phyloP scores from a whole-genome alignment of 2,797 vertebrate genomes.

The Pipistrellus pygmaeus region DNA sequence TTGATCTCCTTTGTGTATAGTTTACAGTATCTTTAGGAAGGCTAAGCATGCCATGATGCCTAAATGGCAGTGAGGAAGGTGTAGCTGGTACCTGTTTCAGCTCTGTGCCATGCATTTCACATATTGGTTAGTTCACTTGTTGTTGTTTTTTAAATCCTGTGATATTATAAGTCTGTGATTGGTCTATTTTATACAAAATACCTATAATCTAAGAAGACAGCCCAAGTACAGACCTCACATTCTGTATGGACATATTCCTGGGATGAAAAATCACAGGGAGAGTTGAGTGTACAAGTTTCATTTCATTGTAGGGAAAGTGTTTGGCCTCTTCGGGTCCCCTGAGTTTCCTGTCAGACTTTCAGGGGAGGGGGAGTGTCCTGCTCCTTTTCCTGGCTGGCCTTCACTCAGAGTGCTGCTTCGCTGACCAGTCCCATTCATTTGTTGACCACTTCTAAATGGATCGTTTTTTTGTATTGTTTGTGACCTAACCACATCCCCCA shows the following conservation, averaged over 20 bases:
- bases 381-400: background rate
- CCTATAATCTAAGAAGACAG: background rate
- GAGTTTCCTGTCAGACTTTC: background rate
- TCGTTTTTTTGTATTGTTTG: conserved; percentile 44
- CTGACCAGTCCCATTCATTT: background rate
- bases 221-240: background rate
- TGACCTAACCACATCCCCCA: conserved; percentile 17
- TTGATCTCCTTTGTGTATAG: background rate
- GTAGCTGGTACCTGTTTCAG: background rate
- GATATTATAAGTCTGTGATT: background rate
- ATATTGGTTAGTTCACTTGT: background rate
- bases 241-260: background rate
- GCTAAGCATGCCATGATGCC: background rate
- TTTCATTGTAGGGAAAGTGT: background rate
- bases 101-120: background rate
- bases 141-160: background rate
- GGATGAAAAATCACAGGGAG: background rate
- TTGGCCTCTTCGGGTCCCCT: background rate
- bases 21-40: background rate
- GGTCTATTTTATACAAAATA: background rate
- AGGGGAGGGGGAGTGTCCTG: background rate
- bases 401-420: background rate
- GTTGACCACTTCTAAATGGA: conserved; percentile 58
- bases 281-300: background rate
- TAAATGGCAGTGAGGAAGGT: background rate